phyloP scores from a whole-genome alignment of 2,797 vertebrate species.

The Dromococcyx pavoninus region DNA sequence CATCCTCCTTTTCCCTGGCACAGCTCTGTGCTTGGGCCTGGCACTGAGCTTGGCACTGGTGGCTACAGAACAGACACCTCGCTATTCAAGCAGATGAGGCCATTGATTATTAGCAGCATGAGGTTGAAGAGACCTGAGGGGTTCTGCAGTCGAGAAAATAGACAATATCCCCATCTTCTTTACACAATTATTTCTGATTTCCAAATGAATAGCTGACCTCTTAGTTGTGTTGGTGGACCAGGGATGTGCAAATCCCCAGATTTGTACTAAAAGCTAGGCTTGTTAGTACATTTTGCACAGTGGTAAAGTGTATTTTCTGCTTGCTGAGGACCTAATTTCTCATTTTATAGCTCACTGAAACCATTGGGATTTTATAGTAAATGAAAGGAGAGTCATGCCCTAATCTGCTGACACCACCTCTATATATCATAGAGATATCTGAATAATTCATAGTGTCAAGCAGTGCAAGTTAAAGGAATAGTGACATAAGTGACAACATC shows the following conservation, averaged over 20 bases:
- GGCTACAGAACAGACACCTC: not conserved
- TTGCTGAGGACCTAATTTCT: conserved; percentile 40
- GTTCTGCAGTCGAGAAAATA: not conserved
- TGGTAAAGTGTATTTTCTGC: not conserved
- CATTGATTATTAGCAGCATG: not conserved
- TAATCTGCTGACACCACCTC: conserved; percentile 62
- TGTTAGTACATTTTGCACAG: not conserved
- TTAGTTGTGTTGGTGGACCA: not conserved
- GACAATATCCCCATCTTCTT: not conserved
- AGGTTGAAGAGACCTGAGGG: not conserved
- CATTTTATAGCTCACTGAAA: conserved; percentile 39
- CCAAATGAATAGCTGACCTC: not conserved
- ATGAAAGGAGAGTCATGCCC: conserved; percentile 39
- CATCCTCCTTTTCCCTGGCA: not conserved
- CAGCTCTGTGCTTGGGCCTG: not conserved
- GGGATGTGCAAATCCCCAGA: not conserved
- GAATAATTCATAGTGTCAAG: conserved; percentile 68
- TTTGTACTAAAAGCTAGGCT: not conserved
- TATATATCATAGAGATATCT: conserved; percentile 49
- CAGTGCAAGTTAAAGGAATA: conserved; percentile 45
- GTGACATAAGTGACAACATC: not conserved
- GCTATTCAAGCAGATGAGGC: not conserved
- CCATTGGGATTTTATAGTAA: conserved; percentile 51
- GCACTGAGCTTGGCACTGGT: not conserved
- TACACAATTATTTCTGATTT: conserved; percentile 6